These are phyloP conservation scores for Microctenopoma stevenorrisi DNA, from an alignment of 2,797 vertebrate species.

Conservation along the genomic window DNA sequence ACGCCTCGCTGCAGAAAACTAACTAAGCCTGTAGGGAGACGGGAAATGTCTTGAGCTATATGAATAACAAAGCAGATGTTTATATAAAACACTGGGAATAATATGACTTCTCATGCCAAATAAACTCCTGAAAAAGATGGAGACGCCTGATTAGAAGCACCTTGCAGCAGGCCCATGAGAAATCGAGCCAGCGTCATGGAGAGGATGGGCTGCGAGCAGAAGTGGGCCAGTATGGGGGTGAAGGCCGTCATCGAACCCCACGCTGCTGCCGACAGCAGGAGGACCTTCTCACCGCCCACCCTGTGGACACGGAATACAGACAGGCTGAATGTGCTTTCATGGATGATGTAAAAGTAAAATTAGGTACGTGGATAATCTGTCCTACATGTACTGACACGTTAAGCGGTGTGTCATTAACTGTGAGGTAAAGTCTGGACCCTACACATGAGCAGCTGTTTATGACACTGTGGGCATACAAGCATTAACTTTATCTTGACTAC, in stretches of 20 bases:
- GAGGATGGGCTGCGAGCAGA: conserved; percentile 89
- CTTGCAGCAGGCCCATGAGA: conserved; percentile 95
- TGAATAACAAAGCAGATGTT: not conserved
- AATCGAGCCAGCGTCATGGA: conserved; percentile 91
- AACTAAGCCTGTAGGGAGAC: not conserved
- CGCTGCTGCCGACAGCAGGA: conserved; percentile 90
- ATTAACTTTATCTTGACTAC: not conserved
- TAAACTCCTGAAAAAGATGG: too few relatives aligned
- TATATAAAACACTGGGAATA: not conserved
- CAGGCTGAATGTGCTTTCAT: not conserved
- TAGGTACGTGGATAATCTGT: not conserved
- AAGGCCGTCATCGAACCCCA: conserved; percentile 93
- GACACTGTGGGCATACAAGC: not conserved
- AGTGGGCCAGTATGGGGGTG: conserved; percentile 88
- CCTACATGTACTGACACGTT: not conserved
- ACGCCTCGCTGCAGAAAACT: not conserved
- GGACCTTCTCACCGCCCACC: conserved; percentile 95
- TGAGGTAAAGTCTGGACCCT: not conserved
- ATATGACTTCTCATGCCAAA: too few relatives aligned
- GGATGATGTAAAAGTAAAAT: not conserved
- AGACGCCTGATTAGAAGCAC: conserved; percentile 66
- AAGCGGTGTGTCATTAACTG: too few relatives aligned
- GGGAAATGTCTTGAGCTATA: not conserved
- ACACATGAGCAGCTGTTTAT: conserved; percentile 1
- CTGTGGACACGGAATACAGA: conserved; percentile 70